Evolutionary conservation across 2,888 invertebrate species (phyloP), one percentile per base, ranked within the genome.

Genomic region (Galeruca laticollis): DNA sequence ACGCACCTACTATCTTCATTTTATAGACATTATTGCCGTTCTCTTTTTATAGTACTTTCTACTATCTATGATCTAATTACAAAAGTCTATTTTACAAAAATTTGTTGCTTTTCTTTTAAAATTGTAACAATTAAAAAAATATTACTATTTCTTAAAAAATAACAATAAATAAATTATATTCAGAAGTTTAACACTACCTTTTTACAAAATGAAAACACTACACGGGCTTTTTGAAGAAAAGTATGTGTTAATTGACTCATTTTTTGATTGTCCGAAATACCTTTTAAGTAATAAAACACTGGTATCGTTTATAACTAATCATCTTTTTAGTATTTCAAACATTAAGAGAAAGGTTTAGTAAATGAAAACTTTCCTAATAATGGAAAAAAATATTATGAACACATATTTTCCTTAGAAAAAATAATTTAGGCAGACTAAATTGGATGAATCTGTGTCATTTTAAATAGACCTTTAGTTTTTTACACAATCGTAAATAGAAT

Each of bases 141-240:
- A 73, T 73, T 72, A 72, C 72, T 72, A 74, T 74, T 60, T 70
- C 74, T 74, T 74, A 74, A 69, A 26, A 73, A 72, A 72, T 74
- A 74, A 74, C 74, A 74, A 74, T 74, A 74, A 74, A 74, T 74
- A 74, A 74, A 74, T 74, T 69, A 74, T 70, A 70, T 72, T 68
- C 67, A 70, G 67, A 61, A 70, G 64, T 69, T 60, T 65, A 74
- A 74, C 72, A 35, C 74, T 74, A 74, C 70, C 59, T 74, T 74
- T 74, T 67, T 74, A 74, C 72, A 74, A 66, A 69, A 69, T 40
- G 49, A 65, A 68, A 71, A 67, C 49, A 57, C 67, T 65, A 68
- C 52, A 64, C 59, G 15, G 20, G 21, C 49, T 65, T 35, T 60
- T 62, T 33, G 56, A 61, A 59, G 59, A 52, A 66, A 69, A 52